These are phyloP conservation scores for Eledona agricola DNA, from an alignment of 2,888 invertebrate species.

Conservation along the genomic window DNA sequence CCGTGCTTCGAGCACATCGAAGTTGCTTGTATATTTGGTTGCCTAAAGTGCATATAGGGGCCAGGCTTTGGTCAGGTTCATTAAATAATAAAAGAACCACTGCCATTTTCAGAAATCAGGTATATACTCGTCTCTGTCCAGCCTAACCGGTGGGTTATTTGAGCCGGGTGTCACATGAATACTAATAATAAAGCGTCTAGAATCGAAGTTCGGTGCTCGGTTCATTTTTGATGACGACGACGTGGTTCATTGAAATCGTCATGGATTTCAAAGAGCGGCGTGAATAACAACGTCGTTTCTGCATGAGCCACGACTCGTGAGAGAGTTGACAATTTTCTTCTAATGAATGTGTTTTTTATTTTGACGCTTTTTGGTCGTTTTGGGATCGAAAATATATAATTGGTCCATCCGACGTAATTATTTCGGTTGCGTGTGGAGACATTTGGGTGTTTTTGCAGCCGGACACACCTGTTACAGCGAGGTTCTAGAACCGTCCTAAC, in stretches of 20 bases:
- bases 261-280: constrained; percentile 1
- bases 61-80: too few species aligned
- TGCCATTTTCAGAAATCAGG: constrained; percentile 31
- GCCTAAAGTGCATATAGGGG: too few species aligned
- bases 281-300: constrained; percentile 21
- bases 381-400: constrained; percentile 15
- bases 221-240: too few species aligned
- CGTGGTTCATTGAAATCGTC: not conserved
- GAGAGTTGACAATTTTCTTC: constrained; percentile 19
- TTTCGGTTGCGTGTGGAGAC: constrained; percentile 17
- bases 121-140: constrained; percentile 23
- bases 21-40: not conserved
- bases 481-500: too few species aligned
- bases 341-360: constrained; percentile 11
- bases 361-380: constrained; percentile 2
- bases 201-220: too few species aligned
- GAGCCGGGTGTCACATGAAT: constrained; percentile 25
- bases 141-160: constrained; percentile 27
- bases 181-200: constrained; percentile 14
- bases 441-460: constrained; percentile 8
- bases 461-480: too few species aligned
- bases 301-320: constrained; percentile 20
- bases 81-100: constrained; percentile 24
- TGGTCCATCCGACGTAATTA: constrained; percentile 21
- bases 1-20: not conserved